phyloP scores from a whole-genome alignment of 2,888 invertebrate genomes.

The Pegoplata infirma region DNA sequence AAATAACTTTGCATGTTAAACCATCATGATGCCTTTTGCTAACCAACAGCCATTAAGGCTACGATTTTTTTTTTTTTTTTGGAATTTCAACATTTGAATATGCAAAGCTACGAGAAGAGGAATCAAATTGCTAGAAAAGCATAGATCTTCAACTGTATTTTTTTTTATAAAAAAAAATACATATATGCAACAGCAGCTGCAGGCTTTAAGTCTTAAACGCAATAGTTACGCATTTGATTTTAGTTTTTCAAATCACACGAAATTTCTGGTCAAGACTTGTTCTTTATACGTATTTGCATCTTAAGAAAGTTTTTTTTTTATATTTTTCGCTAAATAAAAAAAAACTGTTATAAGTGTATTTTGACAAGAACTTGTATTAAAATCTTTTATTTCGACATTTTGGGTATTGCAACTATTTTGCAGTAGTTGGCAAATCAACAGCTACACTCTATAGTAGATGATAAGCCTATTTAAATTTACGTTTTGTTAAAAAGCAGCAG shows the following conservation, averaged over 20 bases:
- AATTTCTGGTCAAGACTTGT: neutral
- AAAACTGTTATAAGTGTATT: neutral
- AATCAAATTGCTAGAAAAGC: neutral
- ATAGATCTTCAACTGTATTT: neutral
- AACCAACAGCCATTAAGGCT: neutral
- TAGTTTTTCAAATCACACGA: neutral
- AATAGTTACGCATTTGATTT: conserved; percentile 41
- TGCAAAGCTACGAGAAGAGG: neutral
- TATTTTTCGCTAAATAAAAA: neutral
- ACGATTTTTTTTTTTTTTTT: no score
- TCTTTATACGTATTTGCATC: neutral
- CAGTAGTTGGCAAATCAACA: no score
- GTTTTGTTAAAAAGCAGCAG: no score
- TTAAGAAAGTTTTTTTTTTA: neutral
- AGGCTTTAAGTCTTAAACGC: conserved; percentile 34
- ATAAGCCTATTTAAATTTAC: no score
- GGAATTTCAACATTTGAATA: neutral
- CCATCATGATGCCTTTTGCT: conserved; percentile 13
- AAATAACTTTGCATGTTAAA: conserved; percentile 29
- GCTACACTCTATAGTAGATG: no score
- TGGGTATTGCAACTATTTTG: neutral
- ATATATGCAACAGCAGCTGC: conserved; percentile 16
- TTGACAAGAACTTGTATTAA: neutral
- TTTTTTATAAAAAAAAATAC: neutral
- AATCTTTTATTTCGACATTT: neutral